Base-by-base conservation (phyloP, 2,113 vertebrate genomes). In the Hippopotamus amphibius region DNA sequence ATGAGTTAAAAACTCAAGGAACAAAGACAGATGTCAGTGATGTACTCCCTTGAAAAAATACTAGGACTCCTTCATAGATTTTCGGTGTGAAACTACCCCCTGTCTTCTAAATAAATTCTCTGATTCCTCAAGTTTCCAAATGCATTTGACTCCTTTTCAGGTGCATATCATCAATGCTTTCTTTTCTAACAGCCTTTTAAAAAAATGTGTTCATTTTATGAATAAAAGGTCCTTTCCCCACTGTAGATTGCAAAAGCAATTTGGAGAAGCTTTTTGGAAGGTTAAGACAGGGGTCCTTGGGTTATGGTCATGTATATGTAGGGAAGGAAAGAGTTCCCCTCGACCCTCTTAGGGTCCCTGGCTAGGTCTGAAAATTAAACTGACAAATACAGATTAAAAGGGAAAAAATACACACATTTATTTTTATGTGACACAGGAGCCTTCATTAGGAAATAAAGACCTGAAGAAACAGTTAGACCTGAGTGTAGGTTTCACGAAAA, bases 31-130 rank as follows among this genome's bases (percentile, higher is more conserved):
- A 37, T 37, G 19, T 91, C 17, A 76, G 22, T 61, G 41, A 80
- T 80, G 95, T 65, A 84, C 9, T 80, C 41, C 53, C 50, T 61
- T n/a, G 28, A 87, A 71, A 71, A 72, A 95, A 85, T 41, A 61
- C 53, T 28, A 93, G 69, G 59, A 55, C 14, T 48, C 15, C 5
- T 83, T 72, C 80, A 50, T 3, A 72, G 43, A 93, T 65, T 88
- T 92, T 93, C 79, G 57, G 0, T 65, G 26, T 76, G 33, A 66
- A 50, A 83, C n/a, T 57, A 22, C 11, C 41, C 22, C 79, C n/a
- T 77, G 66, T 80, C 37, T 88, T 59, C 55, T 66, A 81, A 80
- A 65, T 72, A 68, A 91, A 53, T 48, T 76, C 30, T 90, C 13
- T 48, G 79, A 43, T 87, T 81, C 33, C 33, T 80, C 30, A 61